These are phyloP conservation scores for Spondyliosoma cantharus DNA, from an alignment of 2,797 vertebrate genomes.

Conservation along the genomic window DNA sequence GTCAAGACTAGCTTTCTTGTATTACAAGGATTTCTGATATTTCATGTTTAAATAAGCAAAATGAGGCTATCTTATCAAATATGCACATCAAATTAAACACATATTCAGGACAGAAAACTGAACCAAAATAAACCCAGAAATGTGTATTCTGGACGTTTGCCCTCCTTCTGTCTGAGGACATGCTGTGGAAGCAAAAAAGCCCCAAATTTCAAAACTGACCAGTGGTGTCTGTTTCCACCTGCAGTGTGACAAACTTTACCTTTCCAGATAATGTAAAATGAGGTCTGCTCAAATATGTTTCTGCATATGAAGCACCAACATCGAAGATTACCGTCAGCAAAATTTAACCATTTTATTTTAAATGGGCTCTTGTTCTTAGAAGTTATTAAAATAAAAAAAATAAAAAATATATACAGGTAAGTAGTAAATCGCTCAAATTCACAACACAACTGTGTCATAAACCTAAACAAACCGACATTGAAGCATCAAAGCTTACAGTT, in stretches of 20 bases:
- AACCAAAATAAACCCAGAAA: too few relatives aligned
- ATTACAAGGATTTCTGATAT: too few relatives aligned
- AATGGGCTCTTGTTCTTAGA: background rate
- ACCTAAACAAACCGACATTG: background rate
- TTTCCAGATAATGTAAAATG: background rate
- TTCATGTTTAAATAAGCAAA: too few relatives aligned
- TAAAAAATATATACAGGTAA: background rate
- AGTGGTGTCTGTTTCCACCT: too few relatives aligned
- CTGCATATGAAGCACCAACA: background rate
- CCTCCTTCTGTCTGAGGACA: too few relatives aligned
- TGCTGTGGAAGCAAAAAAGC: too few relatives aligned
- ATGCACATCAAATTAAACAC: too few relatives aligned
- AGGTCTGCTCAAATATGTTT: background rate
- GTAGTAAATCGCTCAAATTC: background rate
- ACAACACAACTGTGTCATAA: background rate
- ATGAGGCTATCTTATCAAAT: too few relatives aligned
- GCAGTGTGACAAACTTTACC: background rate
- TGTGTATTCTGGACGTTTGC: too few relatives aligned
- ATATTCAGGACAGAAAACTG: too few relatives aligned
- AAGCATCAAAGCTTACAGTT: background rate
- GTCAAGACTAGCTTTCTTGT: too few relatives aligned
- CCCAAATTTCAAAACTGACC: too few relatives aligned
- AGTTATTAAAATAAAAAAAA: background rate
- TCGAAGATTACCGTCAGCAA: background rate
- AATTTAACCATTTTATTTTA: background rate